Percentiles rank a stretch among this genome's conserved stretches.
phyloP scores from a whole-genome alignment of 2,113 vertebrate species.

The Carollia perspicillata region DNA sequence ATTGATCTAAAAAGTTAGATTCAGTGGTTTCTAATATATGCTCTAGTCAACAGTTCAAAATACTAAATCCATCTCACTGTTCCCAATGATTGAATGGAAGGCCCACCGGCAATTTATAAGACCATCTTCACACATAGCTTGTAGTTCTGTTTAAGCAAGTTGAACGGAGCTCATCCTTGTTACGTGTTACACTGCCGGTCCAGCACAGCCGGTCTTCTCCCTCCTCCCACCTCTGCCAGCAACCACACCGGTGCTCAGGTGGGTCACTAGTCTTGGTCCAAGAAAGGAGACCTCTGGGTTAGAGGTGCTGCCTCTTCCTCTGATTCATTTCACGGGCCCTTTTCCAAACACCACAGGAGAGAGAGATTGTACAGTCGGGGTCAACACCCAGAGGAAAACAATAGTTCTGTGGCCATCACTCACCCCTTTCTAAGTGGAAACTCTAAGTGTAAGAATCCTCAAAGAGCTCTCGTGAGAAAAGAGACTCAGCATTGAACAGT shows the following conservation, averaged over 20 bases:
- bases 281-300: background rate
- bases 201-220: background rate
- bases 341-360: background rate
- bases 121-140: background rate
- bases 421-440: background rate
- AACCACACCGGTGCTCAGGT: background rate
- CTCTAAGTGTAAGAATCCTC: background rate
- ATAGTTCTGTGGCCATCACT: background rate
- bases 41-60: background rate
- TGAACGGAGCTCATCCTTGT: background rate
- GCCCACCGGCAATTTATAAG: background rate
- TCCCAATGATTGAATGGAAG: background rate
- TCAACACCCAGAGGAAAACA: background rate
- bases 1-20: background rate
- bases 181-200: background rate
- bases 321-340: background rate
- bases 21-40: background rate
- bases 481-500: background rate
- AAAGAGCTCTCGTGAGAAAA: background rate
- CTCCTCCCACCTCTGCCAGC: background rate
- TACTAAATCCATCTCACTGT: background rate
- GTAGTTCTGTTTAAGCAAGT: background rate
- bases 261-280: background rate
- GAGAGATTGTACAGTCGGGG: background rate
- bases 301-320: background rate